Base-by-base conservation (phyloP, 1,140 invertebrate species). In the Sipha flava region DNA sequence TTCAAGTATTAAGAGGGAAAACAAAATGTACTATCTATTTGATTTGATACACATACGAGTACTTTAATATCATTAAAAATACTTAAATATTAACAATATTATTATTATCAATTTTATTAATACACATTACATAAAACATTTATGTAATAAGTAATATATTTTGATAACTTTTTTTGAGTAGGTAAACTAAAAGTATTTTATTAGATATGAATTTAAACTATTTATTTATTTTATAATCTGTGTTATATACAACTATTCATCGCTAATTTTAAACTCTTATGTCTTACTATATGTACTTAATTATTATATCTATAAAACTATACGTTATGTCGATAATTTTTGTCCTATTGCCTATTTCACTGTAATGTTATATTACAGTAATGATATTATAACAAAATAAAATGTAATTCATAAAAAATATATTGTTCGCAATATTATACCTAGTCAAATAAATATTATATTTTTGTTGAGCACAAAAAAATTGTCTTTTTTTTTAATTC, bases 371-470 rank as follows among this genome's bases (percentile, higher is more conserved):
- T 43, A 23, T 66, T 40, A 40, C 18, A n/a, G 26, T 66, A 23
- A 47, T 47, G 12, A 49, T 49, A 49, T 49, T 49, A 49, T 66
- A 66, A 40, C 7, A 40, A 66, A 37, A 66, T 16, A 1, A 6
- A 43, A 66, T 62, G n/a, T 40, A 43, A 66, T 66, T 66, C n/a
- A 45, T 29, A 70, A 10, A 47, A 9, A 43, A 6, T 26, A n/a
- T 70, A 29, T 70, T 70, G 66, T 70, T 47, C 23, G 23, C 40
- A n/a, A 70, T 70, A 70, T 45, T 47, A 70, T 70, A 31, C 23
- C 66, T 70, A 70, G 43, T 70, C 66, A 70, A 70, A 70, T 70
- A 70, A 47, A 70, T 66, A 66, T 47, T 70, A 70, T 70, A 70
- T 70, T 70, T 70, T 70, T 70, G 66, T 70, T 70, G 40, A 70